Percentiles rank a stretch among this genome's conserved stretches.
Evolutionary conservation across 2,797 vertebrate genomes (phyloP).

Genomic region (Argya squamiceps): DNA sequence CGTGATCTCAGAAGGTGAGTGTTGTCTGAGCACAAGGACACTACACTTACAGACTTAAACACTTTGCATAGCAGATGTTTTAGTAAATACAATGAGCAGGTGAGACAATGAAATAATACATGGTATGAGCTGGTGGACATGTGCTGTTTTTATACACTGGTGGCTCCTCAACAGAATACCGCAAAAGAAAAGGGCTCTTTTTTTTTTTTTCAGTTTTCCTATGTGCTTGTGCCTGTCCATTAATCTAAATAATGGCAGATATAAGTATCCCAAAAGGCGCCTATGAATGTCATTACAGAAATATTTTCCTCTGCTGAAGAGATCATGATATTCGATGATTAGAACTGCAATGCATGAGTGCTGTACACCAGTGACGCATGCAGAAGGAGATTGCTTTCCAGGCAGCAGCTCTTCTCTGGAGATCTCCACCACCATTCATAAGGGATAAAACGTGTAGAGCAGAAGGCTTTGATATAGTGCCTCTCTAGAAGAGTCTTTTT

Average conservation of each 20-base stretch:
- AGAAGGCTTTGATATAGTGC: not conserved
- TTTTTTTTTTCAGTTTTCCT: not conserved
- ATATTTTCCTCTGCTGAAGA: not conserved
- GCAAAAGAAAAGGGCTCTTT: rapidly evolving
- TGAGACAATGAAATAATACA: not conserved
- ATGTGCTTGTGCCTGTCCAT: not conserved
- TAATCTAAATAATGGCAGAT: not conserved
- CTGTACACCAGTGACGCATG: not conserved
- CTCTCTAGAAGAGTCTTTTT: not conserved
- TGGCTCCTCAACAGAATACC: not conserved
- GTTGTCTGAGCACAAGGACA: not conserved
- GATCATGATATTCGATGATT: not conserved
- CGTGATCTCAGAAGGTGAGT: not conserved
- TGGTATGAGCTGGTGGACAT: not conserved
- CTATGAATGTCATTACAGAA: not conserved
- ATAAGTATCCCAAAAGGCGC: not conserved
- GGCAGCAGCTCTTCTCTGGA: not conserved
- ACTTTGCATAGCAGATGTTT: not conserved
- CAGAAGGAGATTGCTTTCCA: not conserved
- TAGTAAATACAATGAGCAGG: not conserved
- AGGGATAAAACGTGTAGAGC: not conserved
- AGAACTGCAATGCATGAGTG: not conserved
- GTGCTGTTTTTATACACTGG: not conserved
- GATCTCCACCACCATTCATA: not conserved
- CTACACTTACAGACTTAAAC: not conserved